Evolutionary conservation across 2,113 vertebrate species (phyloP).

Genomic region (Albula glossodonta): DNA sequence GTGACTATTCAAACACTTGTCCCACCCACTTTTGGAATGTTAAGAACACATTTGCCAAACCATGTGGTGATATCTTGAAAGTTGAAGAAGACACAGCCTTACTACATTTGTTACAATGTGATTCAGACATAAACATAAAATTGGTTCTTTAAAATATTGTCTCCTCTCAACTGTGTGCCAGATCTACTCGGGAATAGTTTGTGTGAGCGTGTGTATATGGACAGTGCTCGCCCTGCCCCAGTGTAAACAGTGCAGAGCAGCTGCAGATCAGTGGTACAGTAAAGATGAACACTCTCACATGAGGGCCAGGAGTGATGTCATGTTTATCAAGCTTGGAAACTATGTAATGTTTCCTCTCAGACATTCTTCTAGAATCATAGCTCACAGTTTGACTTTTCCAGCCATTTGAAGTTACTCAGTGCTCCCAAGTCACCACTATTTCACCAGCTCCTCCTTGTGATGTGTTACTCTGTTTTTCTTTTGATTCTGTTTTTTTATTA

Average conservation of each 20-base stretch:
- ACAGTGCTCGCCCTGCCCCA: not conserved
- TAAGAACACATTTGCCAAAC: no score
- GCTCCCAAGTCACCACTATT: not conserved
- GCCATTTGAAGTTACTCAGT: not conserved
- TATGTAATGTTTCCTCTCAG: not conserved
- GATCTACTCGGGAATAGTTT: not conserved
- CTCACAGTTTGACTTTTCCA: not conserved
- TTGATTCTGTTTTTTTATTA: not conserved
- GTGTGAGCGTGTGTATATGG: not conserved
- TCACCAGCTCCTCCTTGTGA: not conserved
- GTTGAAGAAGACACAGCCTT: no score
- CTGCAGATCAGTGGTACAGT: not conserved
- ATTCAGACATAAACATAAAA: no score
- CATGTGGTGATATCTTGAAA: no score
- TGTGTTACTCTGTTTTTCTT: not conserved
- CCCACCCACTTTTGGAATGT: no score
- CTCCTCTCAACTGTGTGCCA: no score
- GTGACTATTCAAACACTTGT: no score
- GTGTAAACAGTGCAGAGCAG: not conserved
- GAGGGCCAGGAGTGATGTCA: not conserved
- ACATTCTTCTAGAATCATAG: conserved; percentile 9
- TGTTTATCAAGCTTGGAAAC: not conserved
- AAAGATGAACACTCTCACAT: not conserved
- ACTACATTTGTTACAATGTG: no score
- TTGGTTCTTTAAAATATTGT: no score